phyloP scores from a whole-genome alignment of 1,140 invertebrate genomes.

The Solen grandis region DNA sequence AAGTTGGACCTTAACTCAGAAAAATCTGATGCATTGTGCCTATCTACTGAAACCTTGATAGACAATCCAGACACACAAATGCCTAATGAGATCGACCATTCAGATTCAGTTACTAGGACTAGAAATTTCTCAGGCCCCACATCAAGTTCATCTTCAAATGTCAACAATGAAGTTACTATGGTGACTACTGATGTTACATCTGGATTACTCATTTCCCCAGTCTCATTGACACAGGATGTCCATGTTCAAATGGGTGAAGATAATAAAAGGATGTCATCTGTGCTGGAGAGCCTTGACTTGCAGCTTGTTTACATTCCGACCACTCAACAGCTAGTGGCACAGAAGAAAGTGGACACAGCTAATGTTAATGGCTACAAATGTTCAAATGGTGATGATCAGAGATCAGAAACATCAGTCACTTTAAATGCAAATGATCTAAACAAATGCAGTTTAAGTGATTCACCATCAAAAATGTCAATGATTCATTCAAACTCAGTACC shows the following conservation, averaged over 20 bases:
- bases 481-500: conserved; percentile 25
- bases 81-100: neutral
- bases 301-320: conserved; percentile 76
- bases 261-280: conserved; percentile 71
- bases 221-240: conserved; percentile 71
- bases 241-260: conserved; percentile 67
- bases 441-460: conserved; percentile 1
- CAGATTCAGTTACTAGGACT: neutral
- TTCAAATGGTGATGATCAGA: conserved; percentile 43
- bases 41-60: conserved; percentile 53
- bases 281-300: conserved; percentile 74
- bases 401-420: neutral
- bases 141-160: neutral
- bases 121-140: conserved; percentile 15
- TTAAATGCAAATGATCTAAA: neutral
- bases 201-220: conserved; percentile 70
- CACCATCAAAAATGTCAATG: conserved; percentile 47
- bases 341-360: conserved; percentile 28
- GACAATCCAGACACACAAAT: conserved; percentile 26
- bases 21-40: conserved; percentile 23
- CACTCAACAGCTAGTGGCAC: conserved; percentile 73
- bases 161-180: conserved; percentile 30
- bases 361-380: conserved; percentile 20
- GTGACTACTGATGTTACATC: conserved; percentile 59
- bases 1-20: neutral